phyloP scores from a whole-genome alignment of 2,113 vertebrate species.

The Pheucticus melanocephalus region DNA sequence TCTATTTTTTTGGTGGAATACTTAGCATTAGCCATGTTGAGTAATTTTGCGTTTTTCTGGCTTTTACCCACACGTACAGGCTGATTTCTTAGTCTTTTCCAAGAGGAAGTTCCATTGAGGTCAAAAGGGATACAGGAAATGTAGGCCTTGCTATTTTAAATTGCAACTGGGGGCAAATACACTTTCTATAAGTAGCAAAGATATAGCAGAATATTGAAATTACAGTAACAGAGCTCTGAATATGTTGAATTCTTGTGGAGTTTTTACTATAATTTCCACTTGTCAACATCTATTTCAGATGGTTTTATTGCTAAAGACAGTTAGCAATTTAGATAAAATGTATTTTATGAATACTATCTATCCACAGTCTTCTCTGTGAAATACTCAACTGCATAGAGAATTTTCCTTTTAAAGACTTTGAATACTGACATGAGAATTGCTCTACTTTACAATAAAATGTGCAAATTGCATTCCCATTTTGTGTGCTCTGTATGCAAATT shows the following conservation, averaged over 20 bases:
- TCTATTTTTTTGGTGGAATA: not conserved
- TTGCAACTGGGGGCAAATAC: not conserved
- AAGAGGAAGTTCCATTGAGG: not conserved
- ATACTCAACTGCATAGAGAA: not conserved
- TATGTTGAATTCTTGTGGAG: not conserved
- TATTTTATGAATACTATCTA: constrained; percentile 56
- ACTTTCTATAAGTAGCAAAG: not conserved
- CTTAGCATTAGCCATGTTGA: not conserved
- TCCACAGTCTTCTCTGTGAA: constrained; percentile 15
- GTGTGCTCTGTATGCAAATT: constrained; percentile 11
- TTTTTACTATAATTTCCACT: constrained; percentile 55
- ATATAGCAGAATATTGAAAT: constrained; percentile 21
- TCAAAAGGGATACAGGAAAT: not conserved
- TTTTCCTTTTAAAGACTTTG: constrained; percentile 37
- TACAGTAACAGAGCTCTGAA: not conserved
- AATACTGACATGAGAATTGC: constrained; percentile 32
- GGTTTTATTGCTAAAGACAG: constrained; percentile 46
- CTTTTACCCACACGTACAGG: not conserved
- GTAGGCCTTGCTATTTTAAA: not conserved
- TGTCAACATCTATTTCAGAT: constrained; percentile 37
- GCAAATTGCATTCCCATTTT: not conserved
- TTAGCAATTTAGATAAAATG: constrained; percentile 49
- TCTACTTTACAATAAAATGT: constrained; percentile 35
- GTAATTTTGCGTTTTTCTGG: not conserved
- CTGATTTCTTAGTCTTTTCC: not conserved